phyloP scores from a whole-genome alignment of 1,140 invertebrate species.

The Camponotus floridanus region DNA sequence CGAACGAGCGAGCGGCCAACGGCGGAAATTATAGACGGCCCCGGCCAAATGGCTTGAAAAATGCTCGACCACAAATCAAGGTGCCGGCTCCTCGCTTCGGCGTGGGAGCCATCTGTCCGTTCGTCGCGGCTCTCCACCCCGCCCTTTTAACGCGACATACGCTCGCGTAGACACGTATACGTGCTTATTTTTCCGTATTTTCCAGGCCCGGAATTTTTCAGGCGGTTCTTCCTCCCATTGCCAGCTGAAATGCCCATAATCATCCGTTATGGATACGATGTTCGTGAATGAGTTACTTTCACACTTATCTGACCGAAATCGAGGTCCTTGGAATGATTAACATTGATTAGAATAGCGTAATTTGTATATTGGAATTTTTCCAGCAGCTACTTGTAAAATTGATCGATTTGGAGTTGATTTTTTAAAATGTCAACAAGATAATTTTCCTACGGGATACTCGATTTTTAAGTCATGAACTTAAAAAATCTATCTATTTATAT shows the following conservation, averaged over 20 bases:
- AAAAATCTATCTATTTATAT: not conserved
- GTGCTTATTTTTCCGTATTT: conserved; percentile 60
- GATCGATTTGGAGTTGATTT: not conserved
- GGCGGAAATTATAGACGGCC: conserved; percentile 83
- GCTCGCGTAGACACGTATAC: not conserved
- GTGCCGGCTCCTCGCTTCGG: conserved; percentile 71
- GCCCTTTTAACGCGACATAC: conserved; percentile 33
- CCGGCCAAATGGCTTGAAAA: conserved; percentile 84
- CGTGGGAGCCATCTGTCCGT: conserved; percentile 84
- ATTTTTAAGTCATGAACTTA: too few relatives aligned
- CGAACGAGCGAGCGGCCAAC: conserved; percentile 69
- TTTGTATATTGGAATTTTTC: not conserved
- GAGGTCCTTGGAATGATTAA: too few relatives aligned
- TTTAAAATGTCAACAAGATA: not conserved
- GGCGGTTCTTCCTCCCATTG: conserved; percentile 62
- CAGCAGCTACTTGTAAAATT: not conserved
- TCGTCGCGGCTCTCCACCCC: conserved; percentile 64
- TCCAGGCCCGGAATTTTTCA: conserved; percentile 46
- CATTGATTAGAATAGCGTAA: too few relatives aligned
- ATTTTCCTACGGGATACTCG: not conserved
- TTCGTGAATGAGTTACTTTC: not conserved
- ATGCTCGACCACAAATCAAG: conserved; percentile 86
- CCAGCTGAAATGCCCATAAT: conserved; percentile 59
- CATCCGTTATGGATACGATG: conserved; percentile 22
- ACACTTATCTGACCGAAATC: not conserved